These are phyloP conservation scores for Macaria liturata DNA, from an alignment of 2,888 invertebrate genomes.

Conservation along the genomic window DNA sequence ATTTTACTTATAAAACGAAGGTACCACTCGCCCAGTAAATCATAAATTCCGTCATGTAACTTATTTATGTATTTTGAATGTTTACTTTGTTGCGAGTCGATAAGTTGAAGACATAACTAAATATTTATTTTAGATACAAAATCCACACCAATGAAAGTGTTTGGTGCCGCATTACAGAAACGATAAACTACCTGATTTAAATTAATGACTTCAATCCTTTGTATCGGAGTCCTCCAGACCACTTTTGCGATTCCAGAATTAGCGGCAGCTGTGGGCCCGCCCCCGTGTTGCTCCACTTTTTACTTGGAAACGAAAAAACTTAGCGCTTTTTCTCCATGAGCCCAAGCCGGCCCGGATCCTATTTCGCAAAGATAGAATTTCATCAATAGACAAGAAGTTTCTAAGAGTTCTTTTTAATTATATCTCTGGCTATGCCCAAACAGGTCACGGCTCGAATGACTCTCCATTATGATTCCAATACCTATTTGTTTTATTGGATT, in stretches of 20 bases:
- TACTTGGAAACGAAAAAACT: constrained; percentile 56
- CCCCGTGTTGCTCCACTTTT: constrained; percentile 59
- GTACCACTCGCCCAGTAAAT: too few species aligned
- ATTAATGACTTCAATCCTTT: constrained; percentile 40
- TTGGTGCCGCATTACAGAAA: not conserved
- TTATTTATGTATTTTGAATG: too few species aligned
- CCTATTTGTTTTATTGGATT: constrained; percentile 28
- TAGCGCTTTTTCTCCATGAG: constrained; percentile 54
- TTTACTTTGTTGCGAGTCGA: too few species aligned
- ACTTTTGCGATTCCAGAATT: constrained; percentile 62
- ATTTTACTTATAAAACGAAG: too few species aligned
- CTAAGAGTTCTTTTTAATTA: constrained; percentile 77
- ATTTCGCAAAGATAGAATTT: constrained; percentile 78
- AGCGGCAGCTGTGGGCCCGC: constrained; percentile 65
- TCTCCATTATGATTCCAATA: constrained; percentile 30
- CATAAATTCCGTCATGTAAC: too few species aligned
- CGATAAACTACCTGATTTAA: constrained; percentile 40
- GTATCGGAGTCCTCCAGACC: constrained; percentile 44
- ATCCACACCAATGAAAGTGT: not conserved
- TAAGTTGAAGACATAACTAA: too few species aligned
- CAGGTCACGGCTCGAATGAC: constrained; percentile 58
- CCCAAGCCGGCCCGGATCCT: constrained; percentile 59
- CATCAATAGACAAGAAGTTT: constrained; percentile 65
- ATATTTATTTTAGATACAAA: not conserved
- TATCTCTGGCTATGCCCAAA: constrained; percentile 55